These are phyloP conservation scores for Campoplex nolae DNA, from an alignment of 2,888 invertebrate genomes.

Conservation along the genomic window DNA sequence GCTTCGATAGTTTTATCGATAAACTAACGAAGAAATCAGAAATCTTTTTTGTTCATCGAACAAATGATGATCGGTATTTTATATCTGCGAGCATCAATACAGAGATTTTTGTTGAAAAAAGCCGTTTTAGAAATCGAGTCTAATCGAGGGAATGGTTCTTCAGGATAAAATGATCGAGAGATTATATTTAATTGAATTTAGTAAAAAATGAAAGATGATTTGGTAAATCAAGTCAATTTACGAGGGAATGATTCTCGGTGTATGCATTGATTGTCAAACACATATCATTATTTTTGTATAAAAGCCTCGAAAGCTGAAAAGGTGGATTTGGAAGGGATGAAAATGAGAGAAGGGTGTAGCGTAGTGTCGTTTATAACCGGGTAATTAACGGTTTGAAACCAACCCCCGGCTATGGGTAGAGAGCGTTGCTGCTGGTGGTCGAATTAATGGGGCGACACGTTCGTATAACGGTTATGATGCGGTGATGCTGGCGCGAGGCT, in stretches of 20 bases:
- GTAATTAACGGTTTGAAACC: constrained; percentile 70
- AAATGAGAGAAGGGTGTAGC: constrained; percentile 54
- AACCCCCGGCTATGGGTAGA: constrained; percentile 32
- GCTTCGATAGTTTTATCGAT: background rate
- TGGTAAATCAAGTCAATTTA: background rate
- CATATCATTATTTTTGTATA: constrained; percentile 68
- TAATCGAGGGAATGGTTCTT: background rate
- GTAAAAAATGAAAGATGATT: background rate
- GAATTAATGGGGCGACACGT: constrained; percentile 71
- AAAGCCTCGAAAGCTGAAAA: constrained; percentile 1
- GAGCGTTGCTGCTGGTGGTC: constrained; percentile 64
- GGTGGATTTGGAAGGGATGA: constrained; percentile 23
- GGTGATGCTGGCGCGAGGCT: constrained; percentile 66
- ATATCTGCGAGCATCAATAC: background rate
- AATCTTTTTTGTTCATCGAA: background rate
- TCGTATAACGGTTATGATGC: constrained; percentile 69
- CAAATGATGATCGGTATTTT: background rate
- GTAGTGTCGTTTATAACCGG: constrained; percentile 70
- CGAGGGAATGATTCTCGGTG: constrained; percentile 48
- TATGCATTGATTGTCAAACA: constrained; percentile 70
- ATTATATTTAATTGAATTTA: background rate
- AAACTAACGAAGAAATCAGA: background rate
- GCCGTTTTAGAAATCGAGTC: background rate
- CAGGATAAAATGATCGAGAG: background rate
- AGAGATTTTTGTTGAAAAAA: background rate